phyloP scores from a whole-genome alignment of 2,797 vertebrate genomes.

The Sparus aurata region DNA sequence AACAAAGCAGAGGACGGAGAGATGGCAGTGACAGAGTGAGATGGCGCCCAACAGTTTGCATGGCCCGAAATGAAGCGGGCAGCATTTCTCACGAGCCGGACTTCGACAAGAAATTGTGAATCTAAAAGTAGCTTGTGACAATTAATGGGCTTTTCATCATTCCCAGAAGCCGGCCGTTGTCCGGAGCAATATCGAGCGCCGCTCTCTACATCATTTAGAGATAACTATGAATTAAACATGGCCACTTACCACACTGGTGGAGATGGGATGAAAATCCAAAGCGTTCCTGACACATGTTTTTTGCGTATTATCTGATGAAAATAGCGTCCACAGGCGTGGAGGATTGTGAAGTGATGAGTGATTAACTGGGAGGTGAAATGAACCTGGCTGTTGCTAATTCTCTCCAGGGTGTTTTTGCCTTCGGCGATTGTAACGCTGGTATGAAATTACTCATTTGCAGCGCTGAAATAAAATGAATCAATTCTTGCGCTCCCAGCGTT shows the following conservation, averaged over 20 bases:
- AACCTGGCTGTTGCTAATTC: constrained; percentile 51
- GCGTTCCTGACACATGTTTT: constrained; percentile 57
- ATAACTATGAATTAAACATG: constrained; percentile 68
- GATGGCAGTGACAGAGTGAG: constrained; percentile 56
- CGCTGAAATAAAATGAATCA: constrained; percentile 45
- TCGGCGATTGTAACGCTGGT: constrained; percentile 40
- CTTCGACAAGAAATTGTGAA: constrained; percentile 3
- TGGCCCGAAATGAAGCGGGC: constrained; percentile 18
- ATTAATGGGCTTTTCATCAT: constrained; percentile 50
- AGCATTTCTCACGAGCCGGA: constrained; percentile 16
- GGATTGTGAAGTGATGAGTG: constrained; percentile 48
- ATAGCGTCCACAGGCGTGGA: constrained; percentile 10
- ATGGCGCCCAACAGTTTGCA: constrained; percentile 41
- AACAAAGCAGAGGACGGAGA: constrained; percentile 57
- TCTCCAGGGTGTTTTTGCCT: constrained; percentile 46
- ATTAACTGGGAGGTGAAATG: constrained; percentile 53
- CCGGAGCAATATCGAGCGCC: constrained; percentile 39
- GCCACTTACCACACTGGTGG: constrained; percentile 31
- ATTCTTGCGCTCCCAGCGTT: constrained; percentile 25
- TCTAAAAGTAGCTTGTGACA: constrained; percentile 39
- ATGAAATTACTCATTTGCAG: constrained; percentile 56
- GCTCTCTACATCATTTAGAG: constrained; percentile 54
- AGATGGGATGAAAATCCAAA: constrained; percentile 32
- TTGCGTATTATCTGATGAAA: constrained; percentile 54
- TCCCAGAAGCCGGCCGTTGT: constrained; percentile 33